These are phyloP conservation scores for Drosophila nigritarsus DNA, from an alignment of 2,888 invertebrate genomes.

Conservation along the genomic window DNA sequence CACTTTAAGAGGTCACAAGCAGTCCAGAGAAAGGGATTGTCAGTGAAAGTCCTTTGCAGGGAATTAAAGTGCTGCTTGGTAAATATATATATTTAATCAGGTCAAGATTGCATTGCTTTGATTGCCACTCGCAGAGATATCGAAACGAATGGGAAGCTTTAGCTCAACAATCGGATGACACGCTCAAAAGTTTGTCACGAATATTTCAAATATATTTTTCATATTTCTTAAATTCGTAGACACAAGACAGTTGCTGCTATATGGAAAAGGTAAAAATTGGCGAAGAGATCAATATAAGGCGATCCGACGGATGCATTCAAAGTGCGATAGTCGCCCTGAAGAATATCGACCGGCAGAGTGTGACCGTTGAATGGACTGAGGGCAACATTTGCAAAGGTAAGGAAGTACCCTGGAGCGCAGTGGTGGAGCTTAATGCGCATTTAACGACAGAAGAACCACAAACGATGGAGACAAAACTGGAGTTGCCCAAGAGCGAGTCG, in stretches of 20 bases:
- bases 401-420: constrained; percentile 32
- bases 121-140: constrained; percentile 9
- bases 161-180: constrained; percentile 27
- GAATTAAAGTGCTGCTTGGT: background rate
- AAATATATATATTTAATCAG: background rate
- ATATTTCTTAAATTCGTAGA: background rate
- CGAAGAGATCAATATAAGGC: constrained; percentile 37
- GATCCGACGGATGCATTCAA: constrained; percentile 44
- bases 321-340: constrained; percentile 19
- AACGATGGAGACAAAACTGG: background rate
- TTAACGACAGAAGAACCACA: constrained; percentile 3
- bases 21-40: background rate
- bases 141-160: background rate
- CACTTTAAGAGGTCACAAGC: background rate
- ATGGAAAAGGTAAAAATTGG: constrained; percentile 40
- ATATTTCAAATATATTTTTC: constrained; percentile 3
- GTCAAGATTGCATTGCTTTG: constrained; percentile 33
- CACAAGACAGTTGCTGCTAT: constrained; percentile 12
- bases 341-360: constrained; percentile 29
- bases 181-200: constrained; percentile 19
- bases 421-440: constrained; percentile 39
- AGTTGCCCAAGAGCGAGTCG: background rate
- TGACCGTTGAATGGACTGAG: constrained; percentile 49
- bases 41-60: background rate
- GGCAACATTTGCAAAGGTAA: constrained; percentile 36